Evolutionary conservation across 2,797 vertebrate species (phyloP).

Genomic region (Sphaeramia orbicularis): DNA sequence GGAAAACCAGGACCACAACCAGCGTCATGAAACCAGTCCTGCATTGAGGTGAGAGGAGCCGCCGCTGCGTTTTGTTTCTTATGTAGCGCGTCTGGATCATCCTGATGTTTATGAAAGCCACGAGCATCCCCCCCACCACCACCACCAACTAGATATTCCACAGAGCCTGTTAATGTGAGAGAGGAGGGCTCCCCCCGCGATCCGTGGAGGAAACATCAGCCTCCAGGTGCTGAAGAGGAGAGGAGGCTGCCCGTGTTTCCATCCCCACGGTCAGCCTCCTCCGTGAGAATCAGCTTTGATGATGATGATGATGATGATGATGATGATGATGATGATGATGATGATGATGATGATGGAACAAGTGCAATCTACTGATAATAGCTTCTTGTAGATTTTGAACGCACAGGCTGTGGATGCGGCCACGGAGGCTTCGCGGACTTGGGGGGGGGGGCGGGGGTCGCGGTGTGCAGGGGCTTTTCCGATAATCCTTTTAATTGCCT

Average conservation of each 20-base stretch:
- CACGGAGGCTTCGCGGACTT: conserved; percentile 10
- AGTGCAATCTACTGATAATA: conserved; percentile 25
- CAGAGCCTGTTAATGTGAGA: conserved; percentile 1
- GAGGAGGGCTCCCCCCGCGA: neutral
- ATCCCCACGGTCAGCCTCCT: conserved; percentile 30
- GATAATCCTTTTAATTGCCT: conserved; percentile 66
- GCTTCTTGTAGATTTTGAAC: neutral
- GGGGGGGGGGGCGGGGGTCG: conserved; percentile 8
- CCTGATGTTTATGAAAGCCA: conserved; percentile 5
- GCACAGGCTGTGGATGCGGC: neutral
- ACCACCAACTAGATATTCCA: conserved; percentile 22
- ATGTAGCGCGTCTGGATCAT: conserved; percentile 31
- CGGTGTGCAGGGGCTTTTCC: conserved; percentile 46
- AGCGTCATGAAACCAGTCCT: conserved; percentile 66
- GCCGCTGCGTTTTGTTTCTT: conserved; percentile 22
- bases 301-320: no score
- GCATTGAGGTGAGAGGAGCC: conserved; percentile 76
- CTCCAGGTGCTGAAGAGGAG: conserved; percentile 58
- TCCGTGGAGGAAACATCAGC: conserved; percentile 17
- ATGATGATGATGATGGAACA: conserved; percentile 19
- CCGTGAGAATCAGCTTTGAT: neutral
- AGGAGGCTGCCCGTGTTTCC: conserved; percentile 43
- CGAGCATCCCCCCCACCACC: no score
- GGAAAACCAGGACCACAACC: conserved; percentile 20
- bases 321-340: no score